A percentile compares a stretch with the other conserved stretches of the same genome.
Evolutionary conservation across 2,888 invertebrate species (phyloP).

Genomic region (Temnothorax ravouxi): DNA sequence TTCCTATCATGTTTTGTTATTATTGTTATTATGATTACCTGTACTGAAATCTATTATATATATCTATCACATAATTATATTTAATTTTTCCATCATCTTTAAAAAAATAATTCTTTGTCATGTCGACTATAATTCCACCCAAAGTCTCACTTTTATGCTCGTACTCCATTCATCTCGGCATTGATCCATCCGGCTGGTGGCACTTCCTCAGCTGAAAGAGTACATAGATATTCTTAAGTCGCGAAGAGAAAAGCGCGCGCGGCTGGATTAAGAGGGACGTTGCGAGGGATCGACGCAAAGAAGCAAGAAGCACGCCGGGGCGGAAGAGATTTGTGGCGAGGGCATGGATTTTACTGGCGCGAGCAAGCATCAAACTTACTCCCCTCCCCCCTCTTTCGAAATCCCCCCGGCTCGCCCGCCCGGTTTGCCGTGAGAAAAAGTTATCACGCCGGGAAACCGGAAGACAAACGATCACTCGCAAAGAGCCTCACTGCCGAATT

Average conservation of each 20-base stretch:
- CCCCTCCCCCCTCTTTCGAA: constrained; percentile 5
- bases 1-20: neutral
- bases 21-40: neutral
- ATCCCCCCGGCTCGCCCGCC: neutral
- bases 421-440: constrained; percentile 53
- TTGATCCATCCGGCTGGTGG: constrained; percentile 29
- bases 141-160: neutral
- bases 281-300: constrained; percentile 39
- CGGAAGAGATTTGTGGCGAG: constrained; percentile 57
- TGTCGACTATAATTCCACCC: neutral
- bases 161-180: constrained; percentile 31
- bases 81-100: neutral
- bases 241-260: constrained; percentile 5
- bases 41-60: neutral
- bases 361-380: constrained; percentile 7
- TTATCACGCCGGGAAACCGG: constrained; percentile 30
- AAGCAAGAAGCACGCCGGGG: constrained; percentile 46
- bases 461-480: constrained; percentile 38
- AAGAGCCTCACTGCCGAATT: constrained; percentile 34
- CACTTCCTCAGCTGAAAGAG: constrained; percentile 31
- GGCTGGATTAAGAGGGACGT: constrained; percentile 43
- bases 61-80: neutral
- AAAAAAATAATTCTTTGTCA: neutral
- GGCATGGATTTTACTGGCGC: constrained; percentile 55
- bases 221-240: constrained; percentile 53